These are phyloP conservation scores for Ceyx erithaca DNA, from an alignment of 2,797 vertebrate species.

Conservation along the genomic window DNA sequence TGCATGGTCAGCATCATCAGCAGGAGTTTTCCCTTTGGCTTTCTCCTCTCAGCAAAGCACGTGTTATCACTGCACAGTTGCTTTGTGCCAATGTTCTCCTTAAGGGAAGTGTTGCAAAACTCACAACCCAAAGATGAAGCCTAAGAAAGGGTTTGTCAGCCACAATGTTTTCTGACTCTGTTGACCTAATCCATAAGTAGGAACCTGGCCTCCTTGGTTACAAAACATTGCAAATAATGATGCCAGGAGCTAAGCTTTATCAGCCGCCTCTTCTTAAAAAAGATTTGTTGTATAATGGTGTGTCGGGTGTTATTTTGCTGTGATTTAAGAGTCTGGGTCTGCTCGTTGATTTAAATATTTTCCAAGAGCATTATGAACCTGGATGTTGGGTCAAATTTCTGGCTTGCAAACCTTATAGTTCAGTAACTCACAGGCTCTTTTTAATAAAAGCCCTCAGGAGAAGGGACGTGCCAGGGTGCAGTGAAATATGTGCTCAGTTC, in stretches of 20 bases:
- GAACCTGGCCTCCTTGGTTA: constrained; percentile 49
- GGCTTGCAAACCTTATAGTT: constrained; percentile 34
- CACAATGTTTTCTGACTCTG: background rate
- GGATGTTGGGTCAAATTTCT: constrained; percentile 34
- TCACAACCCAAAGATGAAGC: background rate
- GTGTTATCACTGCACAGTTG: background rate
- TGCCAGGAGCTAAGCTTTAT: constrained; percentile 62
- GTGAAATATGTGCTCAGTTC: constrained; percentile 50
- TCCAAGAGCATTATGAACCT: constrained; percentile 49
- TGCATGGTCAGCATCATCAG: background rate
- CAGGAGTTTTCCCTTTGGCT: background rate
- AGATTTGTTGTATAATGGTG: constrained; percentile 55
- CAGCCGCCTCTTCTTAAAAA: constrained; percentile 54
- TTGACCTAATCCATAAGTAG: background rate
- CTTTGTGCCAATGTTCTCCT: background rate
- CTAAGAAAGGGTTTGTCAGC: background rate
- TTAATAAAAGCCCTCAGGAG: constrained; percentile 56
- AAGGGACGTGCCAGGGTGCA: constrained; percentile 26
- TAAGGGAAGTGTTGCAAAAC: background rate
- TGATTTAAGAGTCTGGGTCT: constrained; percentile 48
- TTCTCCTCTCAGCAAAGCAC: background rate
- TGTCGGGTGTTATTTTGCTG: background rate
- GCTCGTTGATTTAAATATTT: constrained; percentile 30
- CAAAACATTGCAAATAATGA: constrained; percentile 50
- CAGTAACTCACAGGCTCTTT: constrained; percentile 47